These are phyloP conservation scores for Nautilus pompilius DNA, from an alignment of 1,140 invertebrate genomes.

Conservation along the genomic window DNA sequence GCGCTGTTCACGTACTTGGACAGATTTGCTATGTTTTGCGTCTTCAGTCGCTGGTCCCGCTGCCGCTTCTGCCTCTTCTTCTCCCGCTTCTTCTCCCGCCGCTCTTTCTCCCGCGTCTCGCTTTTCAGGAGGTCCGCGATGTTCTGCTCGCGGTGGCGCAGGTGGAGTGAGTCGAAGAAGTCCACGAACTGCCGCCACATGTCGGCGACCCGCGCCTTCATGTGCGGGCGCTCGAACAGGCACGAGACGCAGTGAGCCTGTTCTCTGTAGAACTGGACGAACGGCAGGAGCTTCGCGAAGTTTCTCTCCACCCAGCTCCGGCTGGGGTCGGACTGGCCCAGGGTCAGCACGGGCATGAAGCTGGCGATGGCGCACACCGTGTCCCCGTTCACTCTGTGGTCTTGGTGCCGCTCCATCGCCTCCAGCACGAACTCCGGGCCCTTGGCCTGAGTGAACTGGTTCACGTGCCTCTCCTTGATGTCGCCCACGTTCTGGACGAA, in stretches of 20 bases:
- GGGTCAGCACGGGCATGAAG: slow-evolving; percentile 4
- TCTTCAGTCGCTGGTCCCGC: slow-evolving; percentile 17
- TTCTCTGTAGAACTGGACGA: no score
- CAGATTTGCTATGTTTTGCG: no score
- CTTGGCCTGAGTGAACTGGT: slow-evolving; percentile 22
- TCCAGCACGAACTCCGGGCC: slow-evolving; percentile 28
- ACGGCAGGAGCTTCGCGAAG: slow-evolving; percentile 12
- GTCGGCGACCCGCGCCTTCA: neutral
- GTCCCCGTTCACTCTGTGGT: slow-evolving; percentile 7
- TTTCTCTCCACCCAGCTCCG: slow-evolving; percentile 30
- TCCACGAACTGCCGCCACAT: slow-evolving; percentile 20
- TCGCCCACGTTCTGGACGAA: slow-evolving; percentile 8
- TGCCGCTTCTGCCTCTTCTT: slow-evolving; percentile 22
- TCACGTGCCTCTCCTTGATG: slow-evolving; percentile 22
- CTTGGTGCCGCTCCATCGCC: slow-evolving; percentile 16
- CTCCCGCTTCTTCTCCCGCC: slow-evolving; percentile 25
- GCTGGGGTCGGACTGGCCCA: no score
- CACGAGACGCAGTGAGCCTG: no score
- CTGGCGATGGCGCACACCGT: slow-evolving; percentile 7
- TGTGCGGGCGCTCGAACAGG: slow-evolving; percentile 2
- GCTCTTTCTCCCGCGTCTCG: slow-evolving; percentile 23
- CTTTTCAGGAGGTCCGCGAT: slow-evolving; percentile 25
- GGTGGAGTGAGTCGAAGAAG: slow-evolving; percentile 16
- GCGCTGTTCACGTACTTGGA: no score
- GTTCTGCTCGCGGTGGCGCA: slow-evolving; percentile 17